Conservation (phyloP, 1,140 invertebrate species). For the Formica exsecta region DNA sequence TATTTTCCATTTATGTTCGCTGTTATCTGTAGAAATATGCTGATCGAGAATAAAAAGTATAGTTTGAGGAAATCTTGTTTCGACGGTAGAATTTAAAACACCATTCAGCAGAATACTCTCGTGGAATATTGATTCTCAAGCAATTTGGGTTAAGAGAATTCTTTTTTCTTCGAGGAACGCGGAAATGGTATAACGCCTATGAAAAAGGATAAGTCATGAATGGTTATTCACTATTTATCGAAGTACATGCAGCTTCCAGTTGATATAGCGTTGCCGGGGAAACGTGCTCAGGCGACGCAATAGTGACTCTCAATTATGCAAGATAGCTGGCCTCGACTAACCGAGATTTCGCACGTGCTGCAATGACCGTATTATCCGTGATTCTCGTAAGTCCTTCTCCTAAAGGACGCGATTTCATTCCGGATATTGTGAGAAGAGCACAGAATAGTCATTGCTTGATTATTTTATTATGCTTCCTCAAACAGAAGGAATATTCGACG, state of each 20-base stretch:
- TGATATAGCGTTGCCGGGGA: constrained; percentile 30
- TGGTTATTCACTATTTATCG: constrained; percentile 64
- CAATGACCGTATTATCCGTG: constrained; percentile 37
- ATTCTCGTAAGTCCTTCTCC: neutral
- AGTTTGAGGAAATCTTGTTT: neutral
- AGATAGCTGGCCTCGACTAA: constrained; percentile 18
- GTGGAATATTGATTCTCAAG: neutral
- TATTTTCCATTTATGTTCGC: neutral
- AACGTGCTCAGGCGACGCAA: constrained; percentile 32
- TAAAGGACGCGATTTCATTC: constrained; percentile 20
- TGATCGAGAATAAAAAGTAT: neutral
- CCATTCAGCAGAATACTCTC: neutral
- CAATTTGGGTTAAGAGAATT: constrained; percentile 41
- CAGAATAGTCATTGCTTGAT: neutral
- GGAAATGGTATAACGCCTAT: constrained; percentile 12
- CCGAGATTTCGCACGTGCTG: constrained; percentile 57
- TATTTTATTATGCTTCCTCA: constrained; percentile 1
- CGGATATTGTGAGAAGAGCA: neutral
- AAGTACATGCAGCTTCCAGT: constrained; percentile 51
- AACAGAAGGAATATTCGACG: neutral
- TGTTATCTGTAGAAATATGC: neutral
- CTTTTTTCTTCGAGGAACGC: neutral
- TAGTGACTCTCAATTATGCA: constrained; percentile 67
- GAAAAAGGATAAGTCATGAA: constrained; percentile 17
- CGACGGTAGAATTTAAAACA: neutral